Evolutionary conservation across 2,797 vertebrate genomes (phyloP), one percentile per base, ranked within the genome.

Genomic region (Furcifer pardalis): DNA sequence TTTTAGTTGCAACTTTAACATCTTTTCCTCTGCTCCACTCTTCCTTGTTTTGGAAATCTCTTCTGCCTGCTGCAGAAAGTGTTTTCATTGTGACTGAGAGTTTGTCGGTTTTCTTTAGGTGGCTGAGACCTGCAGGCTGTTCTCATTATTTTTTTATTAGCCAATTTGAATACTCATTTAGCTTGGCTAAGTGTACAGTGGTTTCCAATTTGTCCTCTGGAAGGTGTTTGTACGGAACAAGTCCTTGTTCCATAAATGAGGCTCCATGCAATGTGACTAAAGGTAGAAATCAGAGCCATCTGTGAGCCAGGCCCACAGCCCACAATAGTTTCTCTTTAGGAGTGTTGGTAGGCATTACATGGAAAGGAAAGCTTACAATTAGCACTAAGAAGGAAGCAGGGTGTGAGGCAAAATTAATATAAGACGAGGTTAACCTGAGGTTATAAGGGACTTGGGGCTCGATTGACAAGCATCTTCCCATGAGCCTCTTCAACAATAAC

Each of bases 71-170:
- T 15, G 40, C 0, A 0, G 86, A 81, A 92, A 88, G 77, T 86
- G 73, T 92, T 92, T 91, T 85, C 63, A 27, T 78, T 91, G 89
- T 88, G 79, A 46, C 87, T 90, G 86, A 62, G 75, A 84, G 73
- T 91, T 89, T 94, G 92, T 92, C 93, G 93, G 78, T 91, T 93
- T 93, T 92, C 90, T 90, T 91, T 86, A 89, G 93, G 91, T 92
- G 86, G 85, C 81, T 92, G 79, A 91, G 92, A 91, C 89, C 92
- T 88, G 83, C 88, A 92, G 89, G 88, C 91, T 89, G 81, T 93
- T 90, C 90, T 94, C 91, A 94, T 94, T 92, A 94, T 82, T 93
- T 93, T 94, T 94, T 93, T 92, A 94, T 94, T 91, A 94, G 86
- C 80, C 86, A 88, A 87, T 94, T 89, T 93, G 92, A 94, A 94